A percentile compares a stretch with the other conserved stretches of the same genome.
phyloP scores from a whole-genome alignment of 2,888 invertebrate genomes.

The Horisme vitalbata region DNA sequence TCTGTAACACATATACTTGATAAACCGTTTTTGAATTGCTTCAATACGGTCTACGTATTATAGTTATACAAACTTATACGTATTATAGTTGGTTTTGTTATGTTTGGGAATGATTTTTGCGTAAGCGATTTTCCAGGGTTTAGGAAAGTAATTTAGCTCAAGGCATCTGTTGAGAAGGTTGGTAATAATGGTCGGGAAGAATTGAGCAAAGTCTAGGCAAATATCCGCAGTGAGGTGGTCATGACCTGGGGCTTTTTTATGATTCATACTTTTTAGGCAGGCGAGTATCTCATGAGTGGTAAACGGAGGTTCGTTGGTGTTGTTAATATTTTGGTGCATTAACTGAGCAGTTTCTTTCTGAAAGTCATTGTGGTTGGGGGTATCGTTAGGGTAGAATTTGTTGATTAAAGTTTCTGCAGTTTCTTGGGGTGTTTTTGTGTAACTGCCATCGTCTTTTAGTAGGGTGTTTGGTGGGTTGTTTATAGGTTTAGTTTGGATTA shows the following conservation, averaged over 20 bases:
- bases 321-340: neutral
- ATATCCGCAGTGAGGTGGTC: conserved; percentile 30
- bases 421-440: neutral
- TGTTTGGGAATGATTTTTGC: conserved; percentile 38
- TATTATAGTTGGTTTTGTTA: conserved; percentile 11
- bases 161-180: conserved; percentile 19
- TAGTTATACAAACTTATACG: too few species aligned
- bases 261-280: conserved; percentile 7
- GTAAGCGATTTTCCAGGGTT: conserved; percentile 9
- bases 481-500: too few species aligned
- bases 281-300: neutral
- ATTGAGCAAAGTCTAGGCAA: conserved; percentile 5
- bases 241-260: conserved; percentile 28
- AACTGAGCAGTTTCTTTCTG: neutral
- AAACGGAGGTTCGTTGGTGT: neutral
- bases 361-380: neutral
- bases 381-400: neutral
- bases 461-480: too few species aligned
- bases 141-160: conserved; percentile 12
- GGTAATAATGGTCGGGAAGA: neutral
- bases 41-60: too few species aligned
- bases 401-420: neutral
- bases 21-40: too few species aligned
- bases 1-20: too few species aligned
- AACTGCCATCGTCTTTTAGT: neutral